Conservation (phyloP, 2,888 invertebrate genomes). For the Flexamia atlantica region DNA sequence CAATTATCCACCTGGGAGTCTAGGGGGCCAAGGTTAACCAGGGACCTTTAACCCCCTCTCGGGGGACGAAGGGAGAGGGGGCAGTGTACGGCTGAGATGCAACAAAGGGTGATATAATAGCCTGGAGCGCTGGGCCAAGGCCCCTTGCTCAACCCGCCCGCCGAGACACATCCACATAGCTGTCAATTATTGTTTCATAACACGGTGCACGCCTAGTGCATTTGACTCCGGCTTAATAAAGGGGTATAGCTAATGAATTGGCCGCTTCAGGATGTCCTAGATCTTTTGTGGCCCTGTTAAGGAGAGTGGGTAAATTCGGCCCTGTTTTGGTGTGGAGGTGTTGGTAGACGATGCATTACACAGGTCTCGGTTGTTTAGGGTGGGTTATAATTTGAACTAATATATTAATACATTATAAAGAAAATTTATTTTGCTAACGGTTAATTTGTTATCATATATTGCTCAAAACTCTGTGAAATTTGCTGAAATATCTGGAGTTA, state of each 20-base stretch:
- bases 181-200: slow-evolving; percentile 29
- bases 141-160: slow-evolving; percentile 27
- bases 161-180: slow-evolving; percentile 22
- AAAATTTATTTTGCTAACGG: no score
- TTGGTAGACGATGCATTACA: no score
- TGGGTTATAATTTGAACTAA: no score
- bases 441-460: no score
- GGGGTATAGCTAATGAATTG: background rate
- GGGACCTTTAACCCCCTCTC: slow-evolving; percentile 1
- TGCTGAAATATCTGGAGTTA: no score
- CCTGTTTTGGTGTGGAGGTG: no score
- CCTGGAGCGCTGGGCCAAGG: slow-evolving; percentile 48
- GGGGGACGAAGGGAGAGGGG: background rate
- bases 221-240: background rate
- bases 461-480: no score
- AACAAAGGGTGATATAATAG: slow-evolving; percentile 49
- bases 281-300: background rate
- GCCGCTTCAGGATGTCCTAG: background rate
- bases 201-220: slow-evolving; percentile 24
- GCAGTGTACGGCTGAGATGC: background rate
- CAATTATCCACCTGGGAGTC: background rate
- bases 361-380: no score
- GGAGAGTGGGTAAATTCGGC: no score
- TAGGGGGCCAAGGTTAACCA: slow-evolving; percentile 4
- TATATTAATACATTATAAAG: no score